These are phyloP conservation scores for Morphnarchus princeps DNA, from an alignment of 2,113 vertebrate species.

Conservation along the genomic window DNA sequence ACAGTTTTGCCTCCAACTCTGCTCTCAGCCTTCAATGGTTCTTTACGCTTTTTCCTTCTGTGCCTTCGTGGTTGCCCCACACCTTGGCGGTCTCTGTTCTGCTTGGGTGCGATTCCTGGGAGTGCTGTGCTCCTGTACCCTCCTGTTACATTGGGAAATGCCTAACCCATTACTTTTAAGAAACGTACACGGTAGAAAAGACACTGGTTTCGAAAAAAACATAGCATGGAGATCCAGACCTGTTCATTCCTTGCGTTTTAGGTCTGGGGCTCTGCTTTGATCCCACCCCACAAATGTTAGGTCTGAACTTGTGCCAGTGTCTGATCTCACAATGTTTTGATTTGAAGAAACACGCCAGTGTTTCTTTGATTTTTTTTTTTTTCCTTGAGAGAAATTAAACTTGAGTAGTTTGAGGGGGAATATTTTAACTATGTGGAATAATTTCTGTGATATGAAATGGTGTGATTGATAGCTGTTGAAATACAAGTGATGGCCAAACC, in stretches of 20 bases:
- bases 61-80: background rate
- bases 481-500: background rate
- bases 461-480: background rate
- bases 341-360: background rate
- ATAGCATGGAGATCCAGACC: background rate
- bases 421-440: background rate
- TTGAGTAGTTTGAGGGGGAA: background rate
- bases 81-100: background rate
- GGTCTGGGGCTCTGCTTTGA: conserved; percentile 12
- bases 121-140: background rate
- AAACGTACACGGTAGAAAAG: background rate
- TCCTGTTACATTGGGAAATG: background rate
- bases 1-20: background rate
- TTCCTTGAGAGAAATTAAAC: background rate
- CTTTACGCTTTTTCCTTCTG: background rate
- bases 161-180: background rate
- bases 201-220: background rate
- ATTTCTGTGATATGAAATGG: background rate
- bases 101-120: background rate
- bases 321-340: conserved; percentile 23
- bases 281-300: background rate
- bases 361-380: background rate
- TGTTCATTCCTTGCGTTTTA: background rate
- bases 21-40: background rate
- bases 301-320: conserved; percentile 38